Percentiles rank a stretch among this genome's conserved stretches.
These are phyloP conservation scores for Fringilla coelebs DNA, from an alignment of 2,797 vertebrate genomes.

Conservation along the genomic window DNA sequence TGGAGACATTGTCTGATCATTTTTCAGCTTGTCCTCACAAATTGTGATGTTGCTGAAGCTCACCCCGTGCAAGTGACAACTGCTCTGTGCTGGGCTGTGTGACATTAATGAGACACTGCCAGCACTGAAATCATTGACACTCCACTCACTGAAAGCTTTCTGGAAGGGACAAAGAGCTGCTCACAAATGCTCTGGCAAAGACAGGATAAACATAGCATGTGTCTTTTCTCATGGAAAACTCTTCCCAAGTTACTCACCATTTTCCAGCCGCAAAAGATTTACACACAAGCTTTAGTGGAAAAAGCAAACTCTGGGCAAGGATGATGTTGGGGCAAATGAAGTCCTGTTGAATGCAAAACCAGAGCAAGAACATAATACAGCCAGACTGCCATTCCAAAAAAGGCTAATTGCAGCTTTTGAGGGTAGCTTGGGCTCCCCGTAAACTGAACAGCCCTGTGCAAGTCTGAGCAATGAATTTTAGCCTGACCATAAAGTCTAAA, in stretches of 20 bases:
- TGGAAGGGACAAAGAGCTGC: conserved; percentile 37
- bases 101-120: background rate
- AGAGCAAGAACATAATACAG: background rate
- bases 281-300: background rate
- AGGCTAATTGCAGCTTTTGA: conserved; percentile 15
- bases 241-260: conserved; percentile 10
- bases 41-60: background rate
- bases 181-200: background rate
- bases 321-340: background rate
- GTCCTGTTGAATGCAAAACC: background rate
- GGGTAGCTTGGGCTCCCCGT: background rate
- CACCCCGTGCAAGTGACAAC: background rate
- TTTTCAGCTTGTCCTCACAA: conserved; percentile 9
- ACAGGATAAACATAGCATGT: conserved; percentile 30
- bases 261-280: conserved; percentile 51
- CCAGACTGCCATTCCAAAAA: conserved; percentile 30
- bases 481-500: background rate
- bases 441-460: background rate
- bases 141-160: conserved; percentile 36
- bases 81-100: background rate
- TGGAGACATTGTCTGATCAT: background rate
- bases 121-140: conserved; percentile 22
- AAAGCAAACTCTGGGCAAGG: conserved; percentile 13
- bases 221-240: conserved; percentile 59
- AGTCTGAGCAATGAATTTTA: background rate